Conservation (phyloP, 2,113 vertebrate species). For the Todiramphus chloris region DNA sequence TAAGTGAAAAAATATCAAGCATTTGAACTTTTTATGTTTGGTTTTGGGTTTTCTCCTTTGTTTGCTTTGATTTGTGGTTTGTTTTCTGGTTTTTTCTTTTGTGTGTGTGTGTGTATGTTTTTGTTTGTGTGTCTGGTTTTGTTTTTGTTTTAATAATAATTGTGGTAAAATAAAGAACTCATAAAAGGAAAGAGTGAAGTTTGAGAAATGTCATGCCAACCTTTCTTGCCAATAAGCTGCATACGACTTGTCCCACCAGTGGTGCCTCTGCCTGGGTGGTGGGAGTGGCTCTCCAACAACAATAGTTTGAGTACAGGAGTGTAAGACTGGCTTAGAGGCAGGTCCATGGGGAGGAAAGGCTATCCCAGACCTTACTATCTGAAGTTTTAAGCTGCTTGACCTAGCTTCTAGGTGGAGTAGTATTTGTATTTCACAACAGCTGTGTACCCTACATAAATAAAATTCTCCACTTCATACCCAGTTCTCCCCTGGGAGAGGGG, state of each 20-base stretch:
- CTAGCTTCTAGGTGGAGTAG: background rate
- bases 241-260: background rate
- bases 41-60: background rate
- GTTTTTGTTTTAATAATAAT: background rate
- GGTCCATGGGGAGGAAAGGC: background rate
- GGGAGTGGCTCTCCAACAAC: background rate
- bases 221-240: background rate
- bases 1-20: background rate
- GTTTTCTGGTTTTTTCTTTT: background rate
- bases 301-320: fast-evolving
- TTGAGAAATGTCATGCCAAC: background rate
- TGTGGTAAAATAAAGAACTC: background rate
- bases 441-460: background rate
- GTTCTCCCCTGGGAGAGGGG: background rate
- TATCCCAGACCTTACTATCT: background rate
- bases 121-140: background rate
- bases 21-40: background rate
- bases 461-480: background rate
- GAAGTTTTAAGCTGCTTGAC: background rate
- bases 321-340: background rate
- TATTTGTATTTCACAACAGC: background rate
- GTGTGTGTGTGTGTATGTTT: too few relatives aligned
- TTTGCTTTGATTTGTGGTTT: too few relatives aligned
- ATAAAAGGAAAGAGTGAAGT: background rate
- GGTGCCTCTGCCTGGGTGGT: background rate